Conservation (phyloP, 2,888 invertebrate species). For the Antheraea yamamai region DNA sequence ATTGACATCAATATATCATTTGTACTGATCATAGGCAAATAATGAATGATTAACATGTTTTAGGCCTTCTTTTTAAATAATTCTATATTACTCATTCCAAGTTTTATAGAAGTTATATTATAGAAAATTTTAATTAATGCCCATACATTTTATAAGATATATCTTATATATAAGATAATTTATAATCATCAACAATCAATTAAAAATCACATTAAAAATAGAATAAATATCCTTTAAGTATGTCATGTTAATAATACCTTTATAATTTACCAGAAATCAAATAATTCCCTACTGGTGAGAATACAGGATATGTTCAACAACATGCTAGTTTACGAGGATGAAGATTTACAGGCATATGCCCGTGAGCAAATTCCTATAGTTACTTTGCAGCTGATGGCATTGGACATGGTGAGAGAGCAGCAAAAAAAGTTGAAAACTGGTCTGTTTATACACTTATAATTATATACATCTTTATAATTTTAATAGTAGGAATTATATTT, state of each 20-base stretch:
- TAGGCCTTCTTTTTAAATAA: too few relatives aligned
- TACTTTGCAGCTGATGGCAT: slow-evolving; percentile 84
- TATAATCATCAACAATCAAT: too few relatives aligned
- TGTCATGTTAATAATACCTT: not conserved
- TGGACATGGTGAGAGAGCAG: slow-evolving; percentile 82
- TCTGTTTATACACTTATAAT: slow-evolving; percentile 33
- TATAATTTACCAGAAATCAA: slow-evolving; percentile 50
- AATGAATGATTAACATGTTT: too few relatives aligned
- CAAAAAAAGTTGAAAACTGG: slow-evolving; percentile 83
- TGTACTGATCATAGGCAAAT: too few relatives aligned
- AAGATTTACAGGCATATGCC: slow-evolving; percentile 84
- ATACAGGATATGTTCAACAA: slow-evolving; percentile 76
- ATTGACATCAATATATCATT: too few relatives aligned
- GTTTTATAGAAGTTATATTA: too few relatives aligned
- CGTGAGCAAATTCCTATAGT: slow-evolving; percentile 85
- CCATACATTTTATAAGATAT: too few relatives aligned
- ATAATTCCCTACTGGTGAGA: slow-evolving; percentile 59
- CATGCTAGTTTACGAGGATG: slow-evolving; percentile 87
- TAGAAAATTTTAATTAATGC: too few relatives aligned
- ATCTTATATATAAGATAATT: too few relatives aligned
- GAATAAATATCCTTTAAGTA: not conserved
- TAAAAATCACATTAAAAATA: not conserved
- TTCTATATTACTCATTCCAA: too few relatives aligned
- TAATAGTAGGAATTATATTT: too few relatives aligned
- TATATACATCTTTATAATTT: not conserved